Conservation (phyloP, 2,797 vertebrate genomes). For the Nothura maculosa region DNA sequence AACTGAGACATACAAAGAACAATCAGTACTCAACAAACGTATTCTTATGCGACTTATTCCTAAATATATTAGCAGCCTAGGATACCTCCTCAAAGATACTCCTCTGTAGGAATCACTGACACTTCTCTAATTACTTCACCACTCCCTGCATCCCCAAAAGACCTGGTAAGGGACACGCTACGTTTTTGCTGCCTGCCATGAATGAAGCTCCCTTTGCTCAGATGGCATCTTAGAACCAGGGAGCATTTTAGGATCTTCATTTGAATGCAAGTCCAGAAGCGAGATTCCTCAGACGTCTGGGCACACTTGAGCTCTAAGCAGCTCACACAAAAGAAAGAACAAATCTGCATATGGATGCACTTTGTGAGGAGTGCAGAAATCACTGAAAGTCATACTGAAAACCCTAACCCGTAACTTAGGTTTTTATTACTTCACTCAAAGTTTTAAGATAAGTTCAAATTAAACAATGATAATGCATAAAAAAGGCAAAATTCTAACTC, state of each 20-base stretch:
- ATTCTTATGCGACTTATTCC: not conserved
- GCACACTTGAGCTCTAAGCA: not conserved
- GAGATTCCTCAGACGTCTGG: accelerated
- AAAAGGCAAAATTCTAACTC: not conserved
- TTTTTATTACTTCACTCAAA: not conserved
- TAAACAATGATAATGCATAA: not conserved
- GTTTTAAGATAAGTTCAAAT: not conserved
- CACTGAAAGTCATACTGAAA: not conserved
- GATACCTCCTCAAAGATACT: not conserved
- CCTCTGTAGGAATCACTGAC: not conserved
- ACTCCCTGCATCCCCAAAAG: not conserved
- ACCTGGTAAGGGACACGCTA: not conserved
- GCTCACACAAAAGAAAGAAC: not conserved
- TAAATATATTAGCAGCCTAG: not conserved
- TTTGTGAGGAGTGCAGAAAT: not conserved
- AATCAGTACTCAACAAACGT: not conserved
- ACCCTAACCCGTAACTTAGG: not conserved
- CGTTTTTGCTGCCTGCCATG: not conserved
- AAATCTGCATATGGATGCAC: not conserved
- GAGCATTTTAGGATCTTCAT: not conserved
- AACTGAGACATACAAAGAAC: not conserved
- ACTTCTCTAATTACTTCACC: not conserved
- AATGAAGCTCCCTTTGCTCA: not conserved
- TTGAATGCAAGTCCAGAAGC: not conserved
- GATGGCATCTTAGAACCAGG: not conserved